Evolutionary conservation across 2,113 vertebrate species (phyloP).

Genomic region (Mormyrus lacerda): DNA sequence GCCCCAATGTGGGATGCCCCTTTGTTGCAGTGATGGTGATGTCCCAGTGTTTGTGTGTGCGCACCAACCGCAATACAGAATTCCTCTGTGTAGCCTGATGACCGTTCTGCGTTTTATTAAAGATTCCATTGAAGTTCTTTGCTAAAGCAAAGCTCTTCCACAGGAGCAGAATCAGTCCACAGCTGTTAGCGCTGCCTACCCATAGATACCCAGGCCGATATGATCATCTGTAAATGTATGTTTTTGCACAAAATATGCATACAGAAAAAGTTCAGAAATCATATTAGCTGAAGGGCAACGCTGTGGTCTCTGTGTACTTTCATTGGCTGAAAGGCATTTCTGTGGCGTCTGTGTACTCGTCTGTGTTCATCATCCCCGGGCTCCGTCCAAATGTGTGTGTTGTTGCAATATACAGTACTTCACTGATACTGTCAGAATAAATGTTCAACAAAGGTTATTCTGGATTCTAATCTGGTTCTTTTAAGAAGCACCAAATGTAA

Average conservation of each 20-base stretch:
- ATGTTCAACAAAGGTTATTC: neutral
- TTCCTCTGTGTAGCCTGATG: neutral
- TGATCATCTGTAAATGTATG: neutral
- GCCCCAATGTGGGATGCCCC: neutral
- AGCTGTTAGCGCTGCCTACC: neutral
- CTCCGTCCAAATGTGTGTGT: neutral
- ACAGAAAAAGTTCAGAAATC: neutral
- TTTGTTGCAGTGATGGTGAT: slow-evolving; percentile 1
- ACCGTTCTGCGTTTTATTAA: neutral
- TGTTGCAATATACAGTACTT: neutral
- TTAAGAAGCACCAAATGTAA: neutral
- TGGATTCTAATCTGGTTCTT: slow-evolving; percentile 10
- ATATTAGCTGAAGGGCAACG: neutral
- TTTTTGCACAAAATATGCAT: neutral
- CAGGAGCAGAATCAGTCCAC: neutral
- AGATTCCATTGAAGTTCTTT: neutral
- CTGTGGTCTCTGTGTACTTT: neutral
- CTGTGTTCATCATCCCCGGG: neutral
- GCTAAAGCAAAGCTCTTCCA: neutral
- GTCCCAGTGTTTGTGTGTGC: neutral
- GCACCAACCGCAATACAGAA: neutral
- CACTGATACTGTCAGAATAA: slow-evolving; percentile 3
- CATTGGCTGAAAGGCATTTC: neutral
- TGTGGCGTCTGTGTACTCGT: neutral
- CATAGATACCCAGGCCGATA: neutral